phyloP scores from a whole-genome alignment of 2,113 vertebrate genomes.

The Kryptolebias marmoratus region DNA sequence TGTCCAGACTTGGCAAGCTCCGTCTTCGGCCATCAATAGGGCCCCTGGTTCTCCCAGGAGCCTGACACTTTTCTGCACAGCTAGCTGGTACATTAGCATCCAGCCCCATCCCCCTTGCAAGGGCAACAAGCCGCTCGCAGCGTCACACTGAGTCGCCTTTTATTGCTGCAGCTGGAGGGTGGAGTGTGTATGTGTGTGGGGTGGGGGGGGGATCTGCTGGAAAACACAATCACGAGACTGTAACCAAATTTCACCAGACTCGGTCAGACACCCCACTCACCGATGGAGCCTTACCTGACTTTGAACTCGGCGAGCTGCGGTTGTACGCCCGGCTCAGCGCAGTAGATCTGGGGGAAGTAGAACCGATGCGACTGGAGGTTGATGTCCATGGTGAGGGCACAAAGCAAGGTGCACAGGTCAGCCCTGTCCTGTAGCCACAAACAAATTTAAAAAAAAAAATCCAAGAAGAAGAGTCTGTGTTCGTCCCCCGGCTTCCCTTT shows the following conservation, averaged over 20 bases:
- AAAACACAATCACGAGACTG: slow-evolving; percentile 3
- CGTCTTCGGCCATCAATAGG: slow-evolving; percentile 53
- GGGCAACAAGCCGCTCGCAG: slow-evolving; percentile 62
- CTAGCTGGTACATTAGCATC: slow-evolving; percentile 71
- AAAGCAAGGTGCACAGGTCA: slow-evolving; percentile 35
- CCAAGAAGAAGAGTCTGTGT: slow-evolving; percentile 7
- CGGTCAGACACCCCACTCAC: not conserved
- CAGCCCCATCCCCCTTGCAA: slow-evolving; percentile 71
- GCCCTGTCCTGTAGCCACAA: not conserved
- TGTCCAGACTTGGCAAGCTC: slow-evolving; percentile 68
- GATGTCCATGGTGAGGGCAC: slow-evolving; percentile 73
- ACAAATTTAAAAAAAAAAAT: not conserved
- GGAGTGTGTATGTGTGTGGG: too few relatives aligned
- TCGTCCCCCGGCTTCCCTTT: not conserved
- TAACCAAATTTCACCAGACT: not conserved
- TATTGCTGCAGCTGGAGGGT: slow-evolving; percentile 39
- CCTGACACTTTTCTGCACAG: slow-evolving; percentile 62
- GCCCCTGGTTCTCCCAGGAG: slow-evolving; percentile 63
- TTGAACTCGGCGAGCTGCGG: slow-evolving; percentile 77
- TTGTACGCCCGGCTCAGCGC: slow-evolving; percentile 72
- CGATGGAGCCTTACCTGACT: slow-evolving; percentile 75
- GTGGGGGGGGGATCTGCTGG: slow-evolving; percentile 12
- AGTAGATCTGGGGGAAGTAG: slow-evolving; percentile 82
- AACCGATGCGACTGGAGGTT: slow-evolving; percentile 80
- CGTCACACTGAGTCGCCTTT: slow-evolving; percentile 45